Evolutionary conservation across 2,113 vertebrate species (phyloP), one percentile per base, ranked within the genome.

Genomic region (Mirza zaza): DNA sequence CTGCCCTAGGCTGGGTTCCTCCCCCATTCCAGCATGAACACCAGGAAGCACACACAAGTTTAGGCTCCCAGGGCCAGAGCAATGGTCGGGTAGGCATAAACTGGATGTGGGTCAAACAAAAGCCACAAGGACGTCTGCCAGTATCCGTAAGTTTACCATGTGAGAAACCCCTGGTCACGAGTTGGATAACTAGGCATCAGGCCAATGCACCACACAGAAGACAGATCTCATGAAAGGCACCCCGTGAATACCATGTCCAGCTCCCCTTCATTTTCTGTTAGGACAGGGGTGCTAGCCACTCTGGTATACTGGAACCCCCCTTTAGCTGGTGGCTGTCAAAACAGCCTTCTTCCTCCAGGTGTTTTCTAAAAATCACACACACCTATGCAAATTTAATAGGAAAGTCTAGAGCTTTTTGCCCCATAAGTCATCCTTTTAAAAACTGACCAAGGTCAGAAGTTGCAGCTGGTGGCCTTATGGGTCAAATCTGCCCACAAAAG

Each of bases 321-420:
- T 48, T 76, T 76, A 76, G 42, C 42, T 48, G 14, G 27, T 8
- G 15, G 15, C 73, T 76, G 48, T 48, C 73, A 76, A 76, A 76
- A 76, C 71, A 67, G 32, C 42, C 57, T 45, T 45, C 17, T 77
- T 61, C 45, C 61, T 92, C 88, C 80, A 80, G 76, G 34, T 93
- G 59, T 92, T 87, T 75, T 55, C 85, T 95, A 50, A 75, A 91
- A 87, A 59, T 57, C 63, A 87, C 76, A 87, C n/a, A 55, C 15
- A 67, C 25, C 63, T 80, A 52, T 94, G 81, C 48, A 95, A 92
- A 94, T 90, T 63, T 2, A 39, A 42, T 52, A 32, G 59, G n/a
- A 34, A 81, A n/a, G 9, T 48, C n/a, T 34, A 67, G 17, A 39
- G 15, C 32, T 87, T 63, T 68, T 55, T 63, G 57, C 50, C 21